Percentiles rank a stretch among this genome's conserved stretches.
Conservation (phyloP, 2,797 vertebrate species). For the Selene dorsalis region DNA sequence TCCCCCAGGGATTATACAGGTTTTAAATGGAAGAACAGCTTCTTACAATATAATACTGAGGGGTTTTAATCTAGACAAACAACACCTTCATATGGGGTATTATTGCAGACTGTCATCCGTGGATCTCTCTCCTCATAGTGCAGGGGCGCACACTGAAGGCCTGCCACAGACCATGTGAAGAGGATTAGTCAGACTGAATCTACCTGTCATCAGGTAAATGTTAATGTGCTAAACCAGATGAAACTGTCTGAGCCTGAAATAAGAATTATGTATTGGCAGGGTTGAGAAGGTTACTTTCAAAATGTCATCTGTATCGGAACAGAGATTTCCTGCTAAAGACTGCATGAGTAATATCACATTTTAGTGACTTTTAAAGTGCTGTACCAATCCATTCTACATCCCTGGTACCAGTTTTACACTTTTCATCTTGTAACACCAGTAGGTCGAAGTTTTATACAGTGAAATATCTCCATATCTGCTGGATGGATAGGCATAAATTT, state of each 20-base stretch:
- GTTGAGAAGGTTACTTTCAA: conserved; percentile 59
- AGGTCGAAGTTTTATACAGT: neutral
- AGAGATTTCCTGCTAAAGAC: conserved; percentile 51
- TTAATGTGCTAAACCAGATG: conserved; percentile 67
- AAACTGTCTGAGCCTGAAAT: conserved; percentile 59
- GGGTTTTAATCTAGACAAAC: conserved; percentile 80
- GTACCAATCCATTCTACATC: conserved; percentile 14
- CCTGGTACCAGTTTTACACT: conserved; percentile 5
- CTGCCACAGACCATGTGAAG: conserved; percentile 64
- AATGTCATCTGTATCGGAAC: conserved; percentile 61
- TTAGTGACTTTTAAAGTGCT: conserved; percentile 44
- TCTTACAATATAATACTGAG: conserved; percentile 66
- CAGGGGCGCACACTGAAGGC: conserved; percentile 32
- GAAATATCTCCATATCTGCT: neutral
- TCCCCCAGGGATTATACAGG: conserved; percentile 77
- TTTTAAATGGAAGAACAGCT: conserved; percentile 78
- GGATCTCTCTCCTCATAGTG: conserved; percentile 43
- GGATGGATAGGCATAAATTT: neutral
- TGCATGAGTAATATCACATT: conserved; percentile 29
- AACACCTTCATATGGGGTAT: conserved; percentile 78
- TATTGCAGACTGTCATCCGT: conserved; percentile 70
- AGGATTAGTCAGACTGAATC: conserved; percentile 72
- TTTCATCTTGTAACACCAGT: neutral
- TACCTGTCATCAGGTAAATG: conserved; percentile 58
- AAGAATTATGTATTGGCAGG: conserved; percentile 51